These are phyloP conservation scores for Eremophila alpestris DNA, from an alignment of 2,797 vertebrate genomes.

Conservation along the genomic window DNA sequence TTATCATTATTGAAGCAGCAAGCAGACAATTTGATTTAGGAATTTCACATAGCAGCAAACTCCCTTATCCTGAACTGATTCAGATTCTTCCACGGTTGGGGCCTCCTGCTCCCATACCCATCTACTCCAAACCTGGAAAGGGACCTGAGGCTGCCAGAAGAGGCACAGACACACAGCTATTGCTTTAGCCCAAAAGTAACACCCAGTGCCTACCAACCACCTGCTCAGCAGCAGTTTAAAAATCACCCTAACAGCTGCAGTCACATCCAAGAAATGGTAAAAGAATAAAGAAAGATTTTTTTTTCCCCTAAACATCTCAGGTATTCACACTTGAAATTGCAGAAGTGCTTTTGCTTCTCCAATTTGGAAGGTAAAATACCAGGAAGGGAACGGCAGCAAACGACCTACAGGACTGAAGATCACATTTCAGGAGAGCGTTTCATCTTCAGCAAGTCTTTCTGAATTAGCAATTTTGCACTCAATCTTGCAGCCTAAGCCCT, in stretches of 20 bases:
- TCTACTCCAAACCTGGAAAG: background rate
- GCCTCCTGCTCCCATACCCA: background rate
- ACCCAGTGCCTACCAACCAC: background rate
- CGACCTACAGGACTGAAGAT: background rate
- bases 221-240: background rate
- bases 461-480: constrained; percentile 47
- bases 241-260: background rate
- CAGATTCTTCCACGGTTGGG: background rate
- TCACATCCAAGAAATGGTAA: background rate
- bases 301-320: background rate
- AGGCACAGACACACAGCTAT: background rate
- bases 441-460: constrained; percentile 11
- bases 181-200: background rate
- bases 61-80: background rate
- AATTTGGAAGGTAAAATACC: background rate
- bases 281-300: background rate
- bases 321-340: background rate
- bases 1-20: background rate
- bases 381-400: background rate
- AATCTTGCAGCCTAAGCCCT: constrained; percentile 8
- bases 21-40: background rate
- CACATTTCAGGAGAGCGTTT: constrained; percentile 8
- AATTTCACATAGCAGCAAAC: background rate
- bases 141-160: background rate
- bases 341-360: background rate